phyloP scores from a whole-genome alignment of 2,113 vertebrate genomes.

The Sciurus niger region DNA sequence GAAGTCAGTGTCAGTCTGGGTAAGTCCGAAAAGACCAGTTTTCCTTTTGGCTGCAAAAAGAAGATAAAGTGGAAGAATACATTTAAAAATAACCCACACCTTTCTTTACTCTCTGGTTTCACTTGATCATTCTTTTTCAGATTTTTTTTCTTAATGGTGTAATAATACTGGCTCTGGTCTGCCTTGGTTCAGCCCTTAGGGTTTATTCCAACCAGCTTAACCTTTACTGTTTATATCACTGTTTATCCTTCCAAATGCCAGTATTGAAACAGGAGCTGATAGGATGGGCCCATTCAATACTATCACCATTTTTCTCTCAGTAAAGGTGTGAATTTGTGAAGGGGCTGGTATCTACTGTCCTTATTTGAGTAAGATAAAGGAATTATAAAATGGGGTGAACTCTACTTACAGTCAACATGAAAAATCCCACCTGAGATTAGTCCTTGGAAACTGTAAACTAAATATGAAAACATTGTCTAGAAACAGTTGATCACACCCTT shows the following conservation, averaged over 20 bases:
- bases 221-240: conserved; percentile 87
- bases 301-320: conserved; percentile 83
- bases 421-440: conserved; percentile 88
- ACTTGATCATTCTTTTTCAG: not conserved
- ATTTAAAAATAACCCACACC: not conserved
- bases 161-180: not conserved
- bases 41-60: not conserved
- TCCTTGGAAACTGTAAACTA: conserved; percentile 86
- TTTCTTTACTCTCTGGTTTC: conserved; percentile 49
- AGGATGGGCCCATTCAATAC: conserved; percentile 68
- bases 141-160: not conserved
- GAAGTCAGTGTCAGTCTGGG: not conserved
- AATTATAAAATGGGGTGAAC: conserved; percentile 86
- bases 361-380: conserved; percentile 89
- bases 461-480: conserved; percentile 81
- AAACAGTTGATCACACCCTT: conserved; percentile 59
- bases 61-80: not conserved
- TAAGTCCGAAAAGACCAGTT: not conserved
- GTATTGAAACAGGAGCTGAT: conserved; percentile 82
- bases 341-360: conserved; percentile 78
- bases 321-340: conserved; percentile 83
- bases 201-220: conserved; percentile 39
- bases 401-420: conserved; percentile 83
- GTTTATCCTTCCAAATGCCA: conserved; percentile 88
- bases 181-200: not conserved